Percentiles rank a stretch among this genome's conserved stretches.
These are phyloP conservation scores for Anas platyrhynchos DNA, from an alignment of 2,113 vertebrate species.

Conservation along the genomic window DNA sequence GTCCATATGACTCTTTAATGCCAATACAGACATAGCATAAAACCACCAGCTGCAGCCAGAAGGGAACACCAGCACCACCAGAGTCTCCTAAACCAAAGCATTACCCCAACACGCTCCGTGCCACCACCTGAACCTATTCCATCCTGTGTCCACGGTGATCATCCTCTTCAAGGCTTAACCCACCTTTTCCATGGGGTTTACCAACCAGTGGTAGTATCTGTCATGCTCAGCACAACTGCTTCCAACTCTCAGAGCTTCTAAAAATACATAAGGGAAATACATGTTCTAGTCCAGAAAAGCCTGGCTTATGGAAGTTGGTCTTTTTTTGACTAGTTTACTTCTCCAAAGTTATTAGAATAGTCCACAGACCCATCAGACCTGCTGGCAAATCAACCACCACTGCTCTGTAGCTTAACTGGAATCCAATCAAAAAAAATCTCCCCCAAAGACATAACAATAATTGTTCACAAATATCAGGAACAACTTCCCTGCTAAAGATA, in stretches of 20 bases:
- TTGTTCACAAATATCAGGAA: background rate
- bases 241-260: background rate
- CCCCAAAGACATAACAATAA: background rate
- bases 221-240: background rate
- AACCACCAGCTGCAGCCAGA: background rate
- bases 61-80: background rate
- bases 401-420: background rate
- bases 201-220: background rate
- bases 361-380: background rate
- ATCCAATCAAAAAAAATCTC: background rate
- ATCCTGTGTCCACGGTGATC: accelerated
- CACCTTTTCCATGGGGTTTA: background rate
- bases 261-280: background rate
- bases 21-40: background rate
- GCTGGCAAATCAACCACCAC: background rate
- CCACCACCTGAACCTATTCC: background rate
- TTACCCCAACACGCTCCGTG: accelerated
- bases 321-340: background rate
- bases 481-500: background rate
- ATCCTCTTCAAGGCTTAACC: background rate
- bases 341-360: background rate
- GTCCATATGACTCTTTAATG: background rate
- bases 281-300: background rate
- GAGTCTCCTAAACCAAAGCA: background rate
- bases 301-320: background rate